phyloP scores from a whole-genome alignment of 1,140 invertebrate genomes.

The Sipha flava region DNA sequence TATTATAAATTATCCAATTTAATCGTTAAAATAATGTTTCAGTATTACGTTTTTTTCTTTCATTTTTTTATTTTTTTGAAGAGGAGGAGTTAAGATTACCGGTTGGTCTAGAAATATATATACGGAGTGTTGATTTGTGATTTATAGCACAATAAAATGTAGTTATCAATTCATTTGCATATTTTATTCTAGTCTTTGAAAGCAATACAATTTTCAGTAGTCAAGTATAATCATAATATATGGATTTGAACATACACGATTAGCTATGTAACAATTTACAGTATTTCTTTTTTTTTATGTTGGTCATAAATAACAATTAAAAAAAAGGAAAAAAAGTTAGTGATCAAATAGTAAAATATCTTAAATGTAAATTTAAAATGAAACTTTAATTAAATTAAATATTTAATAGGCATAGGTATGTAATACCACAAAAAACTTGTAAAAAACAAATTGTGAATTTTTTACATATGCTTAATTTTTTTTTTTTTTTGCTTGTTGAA shows the following conservation, averaged over 20 bases:
- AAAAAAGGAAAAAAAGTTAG: too few relatives aligned
- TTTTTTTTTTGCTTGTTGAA: background rate
- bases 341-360: too few relatives aligned
- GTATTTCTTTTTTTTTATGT: background rate
- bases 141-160: background rate
- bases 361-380: background rate
- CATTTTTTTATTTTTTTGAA: background rate
- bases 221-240: background rate
- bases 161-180: background rate
- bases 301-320: too few relatives aligned
- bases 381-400: background rate
- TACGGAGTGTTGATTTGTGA: background rate
- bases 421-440: background rate
- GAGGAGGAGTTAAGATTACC: background rate
- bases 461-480: background rate
- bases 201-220: background rate
- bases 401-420: background rate
- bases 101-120: background rate
- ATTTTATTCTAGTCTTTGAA: constrained; percentile 3
- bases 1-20: background rate
- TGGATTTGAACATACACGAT: too few relatives aligned
- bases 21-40: constrained; percentile 7
- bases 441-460: too few relatives aligned
- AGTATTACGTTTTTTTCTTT: constrained; percentile 21
- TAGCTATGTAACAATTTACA: background rate